Evolutionary conservation across 2,888 invertebrate genomes (phyloP), one percentile per base, ranked within the genome.

Genomic region (Lysandra bellargus): DNA sequence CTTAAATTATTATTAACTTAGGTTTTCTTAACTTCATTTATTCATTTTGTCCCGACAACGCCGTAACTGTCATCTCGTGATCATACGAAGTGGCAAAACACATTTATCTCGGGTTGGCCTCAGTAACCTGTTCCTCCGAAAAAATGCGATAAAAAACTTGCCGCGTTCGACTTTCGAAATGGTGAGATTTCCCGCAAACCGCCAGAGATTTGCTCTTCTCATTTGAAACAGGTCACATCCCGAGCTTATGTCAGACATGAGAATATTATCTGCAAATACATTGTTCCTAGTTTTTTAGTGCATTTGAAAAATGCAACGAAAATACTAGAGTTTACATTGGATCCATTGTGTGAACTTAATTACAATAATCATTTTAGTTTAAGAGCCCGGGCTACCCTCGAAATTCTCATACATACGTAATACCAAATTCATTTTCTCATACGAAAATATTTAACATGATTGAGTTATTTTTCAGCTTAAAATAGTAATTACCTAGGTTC

Each of bases 181-280:
- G 86, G 86, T 84, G 85, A 89, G 88, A 87, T 88, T 90, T 90
- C 90, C 89, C 90, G 89, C 88, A 88, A 87, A 86, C 85, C 84
- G 84, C 85, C 88, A 86, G 86, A 86, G 85, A 89, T 88, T 88
- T 86, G 84, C 84, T 84, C 87, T 87, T 85, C 79, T 80, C 64
- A 81, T 82, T 78, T 80, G 79, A 79, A 80, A 82, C 78, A 72
- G 57, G 61, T 73, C 78, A 73, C 72, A 69, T 78, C 78, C 40
- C 57, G 33, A 69, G 33, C 33, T 69, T 33, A 44, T n/a, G 74
- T 23, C 23, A 9, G 74, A n/a, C 12, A 23, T 74, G n/a, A 44
- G 73, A 74, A 74, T 44, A 44, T 44, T 44, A 23, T 74, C 44
- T 44, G 44, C 33, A 64, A 64, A 64, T 64, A 69, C 4, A 69